Percentiles rank a stretch among this genome's conserved stretches.
These are phyloP conservation scores for Drosophila barbarae DNA, from an alignment of 2,888 invertebrate species.

Conservation along the genomic window DNA sequence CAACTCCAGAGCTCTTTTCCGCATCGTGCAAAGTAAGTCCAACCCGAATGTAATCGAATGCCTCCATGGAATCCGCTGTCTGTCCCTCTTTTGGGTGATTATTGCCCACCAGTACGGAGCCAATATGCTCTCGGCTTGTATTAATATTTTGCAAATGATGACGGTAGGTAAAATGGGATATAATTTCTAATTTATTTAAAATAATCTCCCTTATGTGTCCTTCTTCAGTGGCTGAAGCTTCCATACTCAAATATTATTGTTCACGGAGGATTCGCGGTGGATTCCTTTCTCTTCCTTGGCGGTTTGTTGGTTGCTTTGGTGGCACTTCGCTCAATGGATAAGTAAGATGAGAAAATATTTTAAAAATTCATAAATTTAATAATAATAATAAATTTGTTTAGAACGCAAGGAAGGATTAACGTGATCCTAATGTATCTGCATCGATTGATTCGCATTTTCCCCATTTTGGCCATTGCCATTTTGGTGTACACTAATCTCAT, in stretches of 20 bases:
- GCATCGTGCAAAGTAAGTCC: constrained; percentile 22
- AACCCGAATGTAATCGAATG: constrained; percentile 65
- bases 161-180: not conserved
- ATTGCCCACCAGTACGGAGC: not conserved
- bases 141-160: not conserved
- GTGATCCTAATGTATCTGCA: constrained; percentile 32
- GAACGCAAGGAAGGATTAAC: constrained; percentile 54
- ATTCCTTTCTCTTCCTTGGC: constrained; percentile 83
- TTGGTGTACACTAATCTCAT: constrained; percentile 79
- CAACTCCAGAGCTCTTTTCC: constrained; percentile 57
- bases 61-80: constrained; percentile 78
- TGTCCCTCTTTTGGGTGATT: constrained; percentile 80
- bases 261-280: constrained; percentile 80
- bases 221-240: constrained; percentile 3
- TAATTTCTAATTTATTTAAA: not conserved
- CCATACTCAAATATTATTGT: constrained; percentile 10
- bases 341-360: constrained; percentile 28
- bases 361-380: not conserved
- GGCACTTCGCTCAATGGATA: constrained; percentile 55
- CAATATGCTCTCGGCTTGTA: constrained; percentile 10
- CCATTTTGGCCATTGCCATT: constrained; percentile 80
- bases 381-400: not conserved
- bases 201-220: not conserved
- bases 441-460: constrained; percentile 79
- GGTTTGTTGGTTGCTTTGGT: constrained; percentile 80